A percentile compares a stretch with the other conserved stretches of the same genome.
These are phyloP conservation scores for Tetraodon nigroviridis DNA, from an alignment of 2,113 vertebrate species.

Conservation along the genomic window DNA sequence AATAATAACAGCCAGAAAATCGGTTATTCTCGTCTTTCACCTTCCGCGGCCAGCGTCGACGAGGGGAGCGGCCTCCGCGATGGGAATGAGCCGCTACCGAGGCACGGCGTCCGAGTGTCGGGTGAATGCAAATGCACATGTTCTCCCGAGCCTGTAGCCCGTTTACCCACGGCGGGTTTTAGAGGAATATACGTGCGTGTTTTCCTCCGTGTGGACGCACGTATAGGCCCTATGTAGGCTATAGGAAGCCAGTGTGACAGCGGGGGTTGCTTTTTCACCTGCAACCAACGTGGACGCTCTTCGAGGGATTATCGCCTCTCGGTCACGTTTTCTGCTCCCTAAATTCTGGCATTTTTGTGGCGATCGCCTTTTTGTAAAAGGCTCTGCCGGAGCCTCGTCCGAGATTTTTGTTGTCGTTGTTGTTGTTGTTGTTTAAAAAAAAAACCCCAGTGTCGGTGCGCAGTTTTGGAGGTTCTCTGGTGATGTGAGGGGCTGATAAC, in stretches of 20 bases:
- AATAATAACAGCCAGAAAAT: conserved; percentile 61
- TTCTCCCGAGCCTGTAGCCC: conserved; percentile 45
- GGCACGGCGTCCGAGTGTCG: conserved; percentile 53
- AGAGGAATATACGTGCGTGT: conserved; percentile 35
- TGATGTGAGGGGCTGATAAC: conserved; percentile 67
- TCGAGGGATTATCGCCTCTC: conserved; percentile 55
- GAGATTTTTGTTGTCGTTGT: conserved; percentile 7
- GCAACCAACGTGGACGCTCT: conserved; percentile 66
- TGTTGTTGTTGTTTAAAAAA: no score
- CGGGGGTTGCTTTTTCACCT: conserved; percentile 60
- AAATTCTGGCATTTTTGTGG: not conserved
- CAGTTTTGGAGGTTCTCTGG: conserved; percentile 56
- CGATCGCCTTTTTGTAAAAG: conserved; percentile 7
- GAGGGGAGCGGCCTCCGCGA: conserved; percentile 60
- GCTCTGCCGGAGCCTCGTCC: conserved; percentile 17
- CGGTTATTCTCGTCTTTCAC: conserved; percentile 50
- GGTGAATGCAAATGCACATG: conserved; percentile 69
- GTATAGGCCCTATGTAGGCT: conserved; percentile 39
- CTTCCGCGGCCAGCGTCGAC: conserved; percentile 51
- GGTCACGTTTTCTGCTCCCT: conserved; percentile 45
- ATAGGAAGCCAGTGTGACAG: conserved; percentile 58
- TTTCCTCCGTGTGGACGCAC: conserved; percentile 21
- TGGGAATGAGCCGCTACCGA: conserved; percentile 59
- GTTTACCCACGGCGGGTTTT: conserved; percentile 44
- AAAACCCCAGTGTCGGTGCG: conserved; percentile 51